phyloP scores from a whole-genome alignment of 2,113 vertebrate species.

The Cisticola juncidis region DNA sequence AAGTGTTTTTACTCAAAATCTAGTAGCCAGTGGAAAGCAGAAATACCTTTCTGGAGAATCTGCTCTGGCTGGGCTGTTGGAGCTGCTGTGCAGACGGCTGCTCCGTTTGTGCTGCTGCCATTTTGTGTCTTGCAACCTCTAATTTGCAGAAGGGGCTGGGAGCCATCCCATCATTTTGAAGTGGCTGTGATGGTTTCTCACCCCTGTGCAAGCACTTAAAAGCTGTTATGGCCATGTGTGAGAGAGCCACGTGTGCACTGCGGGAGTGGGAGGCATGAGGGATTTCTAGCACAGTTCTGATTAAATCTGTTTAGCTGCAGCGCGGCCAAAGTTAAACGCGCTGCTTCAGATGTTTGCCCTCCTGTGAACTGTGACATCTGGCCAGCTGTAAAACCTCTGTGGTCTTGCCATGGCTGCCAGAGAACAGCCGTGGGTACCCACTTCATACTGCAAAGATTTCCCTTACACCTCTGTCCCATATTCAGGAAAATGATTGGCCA shows the following conservation, averaged over 20 bases:
- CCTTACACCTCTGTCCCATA: neutral
- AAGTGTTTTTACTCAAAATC: neutral
- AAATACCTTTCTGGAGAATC: neutral
- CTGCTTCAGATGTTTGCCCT: constrained; percentile 38
- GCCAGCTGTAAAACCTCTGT: constrained; percentile 21
- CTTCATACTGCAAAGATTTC: neutral
- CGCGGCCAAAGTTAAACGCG: neutral
- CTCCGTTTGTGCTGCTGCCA: neutral
- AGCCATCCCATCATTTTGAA: neutral
- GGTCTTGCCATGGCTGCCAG: neutral
- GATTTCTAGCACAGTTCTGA: neutral
- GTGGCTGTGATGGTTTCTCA: constrained; percentile 39
- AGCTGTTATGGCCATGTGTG: neutral
- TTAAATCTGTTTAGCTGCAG: constrained; percentile 32
- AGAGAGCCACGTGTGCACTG: neutral
- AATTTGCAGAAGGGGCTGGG: neutral
- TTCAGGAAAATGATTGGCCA: neutral
- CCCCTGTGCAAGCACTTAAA: neutral
- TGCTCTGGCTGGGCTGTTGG: neutral
- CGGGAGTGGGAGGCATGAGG: neutral
- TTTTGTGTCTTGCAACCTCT: neutral
- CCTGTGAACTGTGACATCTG: constrained; percentile 56
- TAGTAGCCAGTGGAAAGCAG: neutral
- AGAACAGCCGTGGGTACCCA: neutral
- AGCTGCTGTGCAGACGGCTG: neutral